Conservation (phyloP, 2,113 vertebrate genomes). For the Dicaeum eximium region DNA sequence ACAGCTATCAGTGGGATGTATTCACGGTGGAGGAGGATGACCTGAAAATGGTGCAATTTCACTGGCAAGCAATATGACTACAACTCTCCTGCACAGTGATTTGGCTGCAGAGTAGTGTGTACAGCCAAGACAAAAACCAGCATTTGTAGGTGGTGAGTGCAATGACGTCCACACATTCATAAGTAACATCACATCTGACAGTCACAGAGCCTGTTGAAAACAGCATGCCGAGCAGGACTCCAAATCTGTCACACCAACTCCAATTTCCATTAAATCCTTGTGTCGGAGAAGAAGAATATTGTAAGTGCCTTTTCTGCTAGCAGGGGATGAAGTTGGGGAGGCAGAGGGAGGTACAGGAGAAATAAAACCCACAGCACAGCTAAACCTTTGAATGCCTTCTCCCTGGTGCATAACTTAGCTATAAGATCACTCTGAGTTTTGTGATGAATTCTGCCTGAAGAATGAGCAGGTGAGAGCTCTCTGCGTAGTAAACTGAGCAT, state of each 20-base stretch:
- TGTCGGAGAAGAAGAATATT: not conserved
- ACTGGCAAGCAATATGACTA: not conserved
- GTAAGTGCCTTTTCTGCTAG: not conserved
- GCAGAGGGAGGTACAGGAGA: not conserved
- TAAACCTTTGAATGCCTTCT: not conserved
- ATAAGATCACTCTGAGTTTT: not conserved
- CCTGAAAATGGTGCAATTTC: not conserved
- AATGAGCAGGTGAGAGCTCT: not conserved
- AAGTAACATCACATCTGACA: not conserved
- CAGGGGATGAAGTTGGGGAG: not conserved
- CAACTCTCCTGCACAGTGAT: not conserved
- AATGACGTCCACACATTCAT: not conserved
- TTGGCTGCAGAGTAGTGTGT: not conserved
- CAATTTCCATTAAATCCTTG: not conserved
- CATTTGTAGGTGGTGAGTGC: not conserved
- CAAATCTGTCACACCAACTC: not conserved
- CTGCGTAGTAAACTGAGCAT: not conserved
- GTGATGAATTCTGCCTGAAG: not conserved
- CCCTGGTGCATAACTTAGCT: not conserved
- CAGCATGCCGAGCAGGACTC: accelerated
- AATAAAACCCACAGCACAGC: not conserved
- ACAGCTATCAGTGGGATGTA: not conserved
- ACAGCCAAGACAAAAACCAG: not conserved
- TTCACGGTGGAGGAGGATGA: not conserved
- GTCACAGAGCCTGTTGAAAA: not conserved